Percentiles rank a stretch among this genome's conserved stretches.
Conservation (phyloP, 2,113 vertebrate species). For the Puffinus mauretanicus region DNA sequence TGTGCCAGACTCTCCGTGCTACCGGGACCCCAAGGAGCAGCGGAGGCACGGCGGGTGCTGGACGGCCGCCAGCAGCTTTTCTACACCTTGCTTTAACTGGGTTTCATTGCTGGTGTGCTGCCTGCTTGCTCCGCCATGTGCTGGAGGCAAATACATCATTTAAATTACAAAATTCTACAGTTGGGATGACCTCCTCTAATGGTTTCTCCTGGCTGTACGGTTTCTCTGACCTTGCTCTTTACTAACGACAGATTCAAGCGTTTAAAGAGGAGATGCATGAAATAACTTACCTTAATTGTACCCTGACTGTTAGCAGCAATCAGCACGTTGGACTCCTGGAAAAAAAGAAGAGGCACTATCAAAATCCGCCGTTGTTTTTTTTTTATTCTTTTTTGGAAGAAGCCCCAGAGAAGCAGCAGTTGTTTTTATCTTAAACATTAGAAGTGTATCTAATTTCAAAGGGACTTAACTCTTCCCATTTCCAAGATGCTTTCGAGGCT, state of each 20-base stretch:
- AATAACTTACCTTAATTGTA: slow-evolving; percentile 95
- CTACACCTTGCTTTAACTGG: neutral
- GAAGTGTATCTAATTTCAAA: slow-evolving; percentile 6
- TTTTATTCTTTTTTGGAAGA: neutral
- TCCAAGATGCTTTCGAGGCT: neutral
- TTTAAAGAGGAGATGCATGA: slow-evolving; percentile 26
- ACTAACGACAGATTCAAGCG: neutral
- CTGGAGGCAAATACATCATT: slow-evolving; percentile 3
- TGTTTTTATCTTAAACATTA: neutral
- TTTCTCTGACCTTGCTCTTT: slow-evolving; percentile 8
- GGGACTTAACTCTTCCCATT: slow-evolving; percentile 1
- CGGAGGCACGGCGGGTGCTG: rapidly evolving
- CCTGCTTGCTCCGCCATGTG: neutral
- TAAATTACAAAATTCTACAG: neutral
- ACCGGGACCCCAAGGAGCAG: neutral
- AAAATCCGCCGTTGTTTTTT: neutral
- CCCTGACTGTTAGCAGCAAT: slow-evolving; percentile 99
- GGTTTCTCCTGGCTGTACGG: neutral
- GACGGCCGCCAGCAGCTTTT: neutral
- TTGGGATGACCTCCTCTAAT: slow-evolving; percentile 2
- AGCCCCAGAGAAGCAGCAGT: neutral
- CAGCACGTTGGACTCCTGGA: slow-evolving; percentile 96
- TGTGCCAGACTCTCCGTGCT: neutral
- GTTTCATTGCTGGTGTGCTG: neutral
- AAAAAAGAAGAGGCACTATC: slow-evolving; percentile 66